phyloP scores from a whole-genome alignment of 2,797 vertebrate species.

The Antennarius maculatus region DNA sequence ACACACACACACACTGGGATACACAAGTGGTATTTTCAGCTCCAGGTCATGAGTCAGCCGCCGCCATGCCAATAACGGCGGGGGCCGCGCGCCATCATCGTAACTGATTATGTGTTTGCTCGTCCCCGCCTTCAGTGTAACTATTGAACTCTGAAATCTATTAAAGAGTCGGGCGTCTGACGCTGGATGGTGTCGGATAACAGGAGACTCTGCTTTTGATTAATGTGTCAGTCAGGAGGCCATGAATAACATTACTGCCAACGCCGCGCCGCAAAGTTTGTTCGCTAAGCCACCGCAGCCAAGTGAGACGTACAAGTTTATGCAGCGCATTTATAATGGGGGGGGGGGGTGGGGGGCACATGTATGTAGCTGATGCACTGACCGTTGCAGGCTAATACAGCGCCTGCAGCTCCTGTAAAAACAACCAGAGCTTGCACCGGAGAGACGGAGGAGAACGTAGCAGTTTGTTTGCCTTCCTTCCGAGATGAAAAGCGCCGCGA shows the following conservation, averaged over 20 bases:
- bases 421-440: conserved; percentile 11
- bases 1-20: background rate
- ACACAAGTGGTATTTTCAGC: background rate
- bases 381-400: background rate
- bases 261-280: conserved; percentile 21
- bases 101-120: conserved; percentile 47
- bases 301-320: background rate
- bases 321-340: background rate
- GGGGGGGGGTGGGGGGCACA: background rate
- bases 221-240: conserved; percentile 63
- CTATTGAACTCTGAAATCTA: conserved; percentile 57
- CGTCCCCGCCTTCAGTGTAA: conserved; percentile 25
- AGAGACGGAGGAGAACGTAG: conserved; percentile 38
- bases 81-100: conserved; percentile 7
- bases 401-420: conserved; percentile 9
- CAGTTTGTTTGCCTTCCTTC: conserved; percentile 70
- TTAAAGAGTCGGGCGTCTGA: conserved; percentile 27
- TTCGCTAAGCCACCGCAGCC: background rate
- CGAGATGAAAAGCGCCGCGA: conserved; percentile 57
- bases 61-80: background rate
- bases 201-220: conserved; percentile 56
- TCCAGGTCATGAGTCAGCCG: background rate
- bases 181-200: conserved; percentile 57
- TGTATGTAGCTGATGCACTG: background rate
- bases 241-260: conserved; percentile 54